phyloP scores from a whole-genome alignment of 2,797 vertebrate species.

The Thripadectes ignobilis region DNA sequence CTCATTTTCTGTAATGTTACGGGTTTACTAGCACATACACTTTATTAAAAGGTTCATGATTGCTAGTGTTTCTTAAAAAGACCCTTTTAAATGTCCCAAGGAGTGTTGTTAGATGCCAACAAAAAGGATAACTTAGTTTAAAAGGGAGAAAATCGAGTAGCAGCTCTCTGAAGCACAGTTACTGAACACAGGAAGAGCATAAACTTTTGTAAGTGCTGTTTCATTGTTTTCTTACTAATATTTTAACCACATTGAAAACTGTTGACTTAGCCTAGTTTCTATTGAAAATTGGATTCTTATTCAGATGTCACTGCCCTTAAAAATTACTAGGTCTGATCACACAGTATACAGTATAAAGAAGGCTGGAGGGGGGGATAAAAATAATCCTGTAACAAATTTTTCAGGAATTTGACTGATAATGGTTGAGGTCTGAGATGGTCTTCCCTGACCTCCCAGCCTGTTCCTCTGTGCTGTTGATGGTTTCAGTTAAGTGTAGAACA shows the following conservation, averaged over 20 bases:
- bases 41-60: neutral
- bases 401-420: neutral
- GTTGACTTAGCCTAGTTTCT: neutral
- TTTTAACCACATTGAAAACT: neutral
- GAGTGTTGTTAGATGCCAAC: neutral
- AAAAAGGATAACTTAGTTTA: neutral
- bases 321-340: neutral
- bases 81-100: neutral
- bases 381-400: neutral
- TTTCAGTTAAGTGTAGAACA: neutral
- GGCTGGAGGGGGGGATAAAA: neutral
- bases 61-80: neutral
- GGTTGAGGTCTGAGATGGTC: neutral
- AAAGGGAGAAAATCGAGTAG: neutral
- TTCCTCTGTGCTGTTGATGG: neutral
- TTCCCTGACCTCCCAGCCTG: neutral
- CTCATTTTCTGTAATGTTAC: neutral
- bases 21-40: neutral
- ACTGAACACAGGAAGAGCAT: neutral
- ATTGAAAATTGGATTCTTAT: neutral
- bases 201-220: neutral
- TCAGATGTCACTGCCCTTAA: neutral
- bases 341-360: neutral
- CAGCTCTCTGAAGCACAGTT: neutral
- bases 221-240: neutral